Percentiles rank a stretch among this genome's conserved stretches.
Evolutionary conservation across 2,888 invertebrate genomes (phyloP).

Genomic region (Lasiommata megera): DNA sequence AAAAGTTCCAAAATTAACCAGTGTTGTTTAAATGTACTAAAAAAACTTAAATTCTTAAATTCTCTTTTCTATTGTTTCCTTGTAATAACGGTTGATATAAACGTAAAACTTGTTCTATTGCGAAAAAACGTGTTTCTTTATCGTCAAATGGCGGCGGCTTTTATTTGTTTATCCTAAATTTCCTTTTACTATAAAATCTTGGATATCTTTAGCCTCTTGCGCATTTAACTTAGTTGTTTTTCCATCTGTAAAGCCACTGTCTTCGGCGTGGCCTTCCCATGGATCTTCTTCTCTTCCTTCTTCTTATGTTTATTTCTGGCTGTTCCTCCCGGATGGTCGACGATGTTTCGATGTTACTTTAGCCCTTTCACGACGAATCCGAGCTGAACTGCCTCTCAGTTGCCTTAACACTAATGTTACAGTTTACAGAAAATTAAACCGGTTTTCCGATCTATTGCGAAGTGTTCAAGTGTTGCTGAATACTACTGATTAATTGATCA

Average conservation of each 20-base stretch:
- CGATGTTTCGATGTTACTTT: constrained; percentile 64
- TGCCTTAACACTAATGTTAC: constrained; percentile 76
- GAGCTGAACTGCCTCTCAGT: constrained; percentile 70
- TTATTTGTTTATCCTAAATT: constrained; percentile 70
- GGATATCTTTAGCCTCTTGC: constrained; percentile 65
- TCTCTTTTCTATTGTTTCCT: constrained; percentile 80
- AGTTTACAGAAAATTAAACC: constrained; percentile 70
- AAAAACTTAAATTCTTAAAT: constrained; percentile 76
- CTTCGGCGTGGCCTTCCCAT: constrained; percentile 59
- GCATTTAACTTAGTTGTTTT: constrained; percentile 72
- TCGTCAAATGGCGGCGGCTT: constrained; percentile 78
- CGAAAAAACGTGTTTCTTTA: constrained; percentile 82
- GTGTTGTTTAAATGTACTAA: constrained; percentile 80
- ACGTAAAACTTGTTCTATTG: constrained; percentile 83
- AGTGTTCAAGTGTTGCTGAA: constrained; percentile 80
- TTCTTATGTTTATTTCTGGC: constrained; percentile 53
- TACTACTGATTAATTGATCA: constrained; percentile 70
- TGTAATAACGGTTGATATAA: constrained; percentile 82
- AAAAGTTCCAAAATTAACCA: constrained; percentile 81
- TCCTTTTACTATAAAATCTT: constrained; percentile 74
- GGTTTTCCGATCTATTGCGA: constrained; percentile 56
- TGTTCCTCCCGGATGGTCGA: constrained; percentile 74
- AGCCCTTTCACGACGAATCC: constrained; percentile 74
- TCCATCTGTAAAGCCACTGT: constrained; percentile 63
- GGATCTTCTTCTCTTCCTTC: constrained; percentile 54